Base-by-base conservation (phyloP, 2,113 vertebrate species). In the Nannospalax galili region DNA sequence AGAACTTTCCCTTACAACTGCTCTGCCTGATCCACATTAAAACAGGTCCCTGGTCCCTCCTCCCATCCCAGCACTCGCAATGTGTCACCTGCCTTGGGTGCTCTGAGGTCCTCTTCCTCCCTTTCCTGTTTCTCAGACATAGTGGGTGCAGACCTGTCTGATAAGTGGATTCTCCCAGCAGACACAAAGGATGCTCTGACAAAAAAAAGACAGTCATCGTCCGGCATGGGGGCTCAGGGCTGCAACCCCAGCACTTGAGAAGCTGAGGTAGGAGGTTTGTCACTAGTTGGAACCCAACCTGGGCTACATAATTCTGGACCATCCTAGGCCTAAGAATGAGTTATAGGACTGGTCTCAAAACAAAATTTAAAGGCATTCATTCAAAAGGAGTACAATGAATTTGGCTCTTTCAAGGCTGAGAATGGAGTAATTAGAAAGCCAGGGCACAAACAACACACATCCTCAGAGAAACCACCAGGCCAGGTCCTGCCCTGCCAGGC, bases 381-480 rank as follows among this genome's bases (percentile, higher is more conserved):
- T 95, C 81, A 78, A 64, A 81, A 94, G 93, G 58, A n/a, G 89
- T 8, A 56, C 65, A 70, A 95, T 60, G 92, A 79, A 86, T 93
- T 91, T 90, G 73, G 17, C 94, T 73, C 79, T 95, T 96, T 93
- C 42, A 88, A 82, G 45, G 85, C 95, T 74, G 87, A 86, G 37
- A 78, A 80, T 30, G 84, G 52, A 48, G 40, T 48, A 35, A 94
- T 91, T 87, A 82, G 40, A 97, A 97, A 73, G 95, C n/a, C 73
- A 93, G 75, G 45, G 78, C 73, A 86, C 96, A 42, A 96, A 96
- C 95, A 98, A 19, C 90, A 75, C 2, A 11, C 22, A 5, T 98
- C 60, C 6, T 7, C 45, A 75, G 96, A 94, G 97, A 94, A 95
- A 94, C 24, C 45, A 14, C 42, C 3, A 1, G 88, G 90, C 96